These are phyloP conservation scores for Mastomys natalensis DNA, from an alignment of 2,113 vertebrate species.

Conservation along the genomic window DNA sequence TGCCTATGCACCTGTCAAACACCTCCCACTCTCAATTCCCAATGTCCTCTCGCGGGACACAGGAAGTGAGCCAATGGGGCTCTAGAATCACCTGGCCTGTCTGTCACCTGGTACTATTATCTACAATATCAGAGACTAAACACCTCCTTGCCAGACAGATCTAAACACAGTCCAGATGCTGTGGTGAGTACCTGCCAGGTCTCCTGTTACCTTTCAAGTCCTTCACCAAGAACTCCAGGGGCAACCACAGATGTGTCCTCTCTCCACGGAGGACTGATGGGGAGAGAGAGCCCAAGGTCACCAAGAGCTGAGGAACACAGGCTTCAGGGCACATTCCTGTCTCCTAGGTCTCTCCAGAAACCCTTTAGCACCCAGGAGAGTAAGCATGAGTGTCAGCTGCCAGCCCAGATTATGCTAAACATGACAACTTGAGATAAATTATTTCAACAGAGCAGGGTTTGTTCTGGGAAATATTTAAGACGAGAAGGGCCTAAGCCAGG, in stretches of 20 bases:
- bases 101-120: not conserved
- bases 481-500: not conserved
- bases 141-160: not conserved
- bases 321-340: not conserved
- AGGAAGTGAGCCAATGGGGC: not conserved
- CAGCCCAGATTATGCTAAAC: rapidly evolving
- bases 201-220: not conserved
- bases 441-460: not conserved
- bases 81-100: not conserved
- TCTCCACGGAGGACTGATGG: not conserved
- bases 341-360: rapidly evolving
- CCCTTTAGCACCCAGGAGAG: not conserved
- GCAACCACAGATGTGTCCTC: not conserved
- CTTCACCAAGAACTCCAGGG: not conserved
- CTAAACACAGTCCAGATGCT: not conserved
- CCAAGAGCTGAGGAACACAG: not conserved
- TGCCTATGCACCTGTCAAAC: not conserved
- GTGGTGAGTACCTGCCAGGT: not conserved
- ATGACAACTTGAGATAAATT: not conserved
- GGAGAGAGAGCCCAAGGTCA: not conserved
- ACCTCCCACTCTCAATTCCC: not conserved
- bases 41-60: not conserved
- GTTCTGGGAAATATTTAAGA: not conserved
- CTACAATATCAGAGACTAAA: not conserved
- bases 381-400: not conserved